phyloP scores from a whole-genome alignment of 2,888 invertebrate species.

The Brachynemurus nebulosus region DNA sequence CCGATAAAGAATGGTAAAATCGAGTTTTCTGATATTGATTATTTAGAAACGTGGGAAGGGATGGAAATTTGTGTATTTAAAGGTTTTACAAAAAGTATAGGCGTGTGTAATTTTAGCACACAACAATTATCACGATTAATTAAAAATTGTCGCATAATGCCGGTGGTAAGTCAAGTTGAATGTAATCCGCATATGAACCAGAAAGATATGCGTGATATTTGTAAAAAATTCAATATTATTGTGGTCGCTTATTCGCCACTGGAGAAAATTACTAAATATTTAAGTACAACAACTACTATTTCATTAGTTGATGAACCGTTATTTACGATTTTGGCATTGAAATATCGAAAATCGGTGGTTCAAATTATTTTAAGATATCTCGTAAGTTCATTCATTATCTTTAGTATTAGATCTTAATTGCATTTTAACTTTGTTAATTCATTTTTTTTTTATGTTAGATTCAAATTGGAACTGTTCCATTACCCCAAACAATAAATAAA shows the following conservation, averaged over 20 bases:
- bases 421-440: no score
- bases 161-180: slow-evolving; percentile 54
- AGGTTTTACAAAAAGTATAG: slow-evolving; percentile 64
- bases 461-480: slow-evolving; percentile 57
- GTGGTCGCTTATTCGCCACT: slow-evolving; percentile 76
- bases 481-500: slow-evolving; percentile 70
- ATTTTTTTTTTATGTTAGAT: no score
- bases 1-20: slow-evolving; percentile 42
- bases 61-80: slow-evolving; percentile 59
- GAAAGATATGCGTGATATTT: slow-evolving; percentile 49
- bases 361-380: slow-evolving; percentile 52
- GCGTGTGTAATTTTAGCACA: slow-evolving; percentile 77
- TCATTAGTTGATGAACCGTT: slow-evolving; percentile 58
- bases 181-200: slow-evolving; percentile 70
- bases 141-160: slow-evolving; percentile 47
- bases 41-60: slow-evolving; percentile 62
- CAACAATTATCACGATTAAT: slow-evolving; percentile 58
- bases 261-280: slow-evolving; percentile 71
- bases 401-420: no score
- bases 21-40: slow-evolving; percentile 52
- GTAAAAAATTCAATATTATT: slow-evolving; percentile 47
- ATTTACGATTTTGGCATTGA: slow-evolving; percentile 43
- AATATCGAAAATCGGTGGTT: slow-evolving; percentile 51
- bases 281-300: no score
- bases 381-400: no score